Evolutionary conservation across 2,797 vertebrate species (phyloP).

Genomic region (Triplophysa yarkandensis): DNA sequence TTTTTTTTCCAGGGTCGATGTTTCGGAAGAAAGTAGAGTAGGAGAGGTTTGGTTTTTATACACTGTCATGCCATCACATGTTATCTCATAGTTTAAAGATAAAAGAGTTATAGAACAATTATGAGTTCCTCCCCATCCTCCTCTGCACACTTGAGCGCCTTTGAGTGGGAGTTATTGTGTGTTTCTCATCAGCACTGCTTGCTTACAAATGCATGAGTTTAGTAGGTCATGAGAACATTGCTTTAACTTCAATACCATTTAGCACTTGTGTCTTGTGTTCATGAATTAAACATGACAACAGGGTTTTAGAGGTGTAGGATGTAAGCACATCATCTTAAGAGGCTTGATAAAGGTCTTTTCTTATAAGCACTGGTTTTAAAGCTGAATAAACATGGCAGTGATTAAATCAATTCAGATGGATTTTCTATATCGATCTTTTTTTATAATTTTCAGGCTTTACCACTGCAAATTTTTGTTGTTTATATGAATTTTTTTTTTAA

Average conservation of each 20-base stretch:
- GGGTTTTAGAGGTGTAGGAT: neutral
- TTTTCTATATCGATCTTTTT: neutral
- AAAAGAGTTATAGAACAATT: slow-evolving; percentile 2
- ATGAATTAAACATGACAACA: slow-evolving; percentile 2
- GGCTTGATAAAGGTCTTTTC: neutral
- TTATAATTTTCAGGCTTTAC: neutral
- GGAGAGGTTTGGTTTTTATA: slow-evolving; percentile 1
- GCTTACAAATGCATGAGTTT: slow-evolving; percentile 25
- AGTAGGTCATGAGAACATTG: slow-evolving; percentile 7
- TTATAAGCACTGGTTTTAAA: neutral
- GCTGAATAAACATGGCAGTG: neutral
- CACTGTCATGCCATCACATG: neutral
- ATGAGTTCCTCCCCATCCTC: neutral
- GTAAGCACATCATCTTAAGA: slow-evolving; percentile 19
- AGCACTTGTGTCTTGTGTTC: neutral
- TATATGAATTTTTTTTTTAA: no score
- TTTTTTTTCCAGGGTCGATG: slow-evolving; percentile 10
- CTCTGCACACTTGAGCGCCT: slow-evolving; percentile 1
- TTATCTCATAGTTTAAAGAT: neutral
- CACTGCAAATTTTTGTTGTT: neutral
- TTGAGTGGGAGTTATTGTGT: slow-evolving; percentile 8
- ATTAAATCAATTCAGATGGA: neutral
- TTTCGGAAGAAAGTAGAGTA: neutral
- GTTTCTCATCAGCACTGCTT: slow-evolving; percentile 15
- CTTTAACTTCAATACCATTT: slow-evolving; percentile 4